A percentile compares a stretch with the other conserved stretches of the same genome.
phyloP scores from a whole-genome alignment of 2,113 vertebrate genomes.

The Odobenus rosmarus region DNA sequence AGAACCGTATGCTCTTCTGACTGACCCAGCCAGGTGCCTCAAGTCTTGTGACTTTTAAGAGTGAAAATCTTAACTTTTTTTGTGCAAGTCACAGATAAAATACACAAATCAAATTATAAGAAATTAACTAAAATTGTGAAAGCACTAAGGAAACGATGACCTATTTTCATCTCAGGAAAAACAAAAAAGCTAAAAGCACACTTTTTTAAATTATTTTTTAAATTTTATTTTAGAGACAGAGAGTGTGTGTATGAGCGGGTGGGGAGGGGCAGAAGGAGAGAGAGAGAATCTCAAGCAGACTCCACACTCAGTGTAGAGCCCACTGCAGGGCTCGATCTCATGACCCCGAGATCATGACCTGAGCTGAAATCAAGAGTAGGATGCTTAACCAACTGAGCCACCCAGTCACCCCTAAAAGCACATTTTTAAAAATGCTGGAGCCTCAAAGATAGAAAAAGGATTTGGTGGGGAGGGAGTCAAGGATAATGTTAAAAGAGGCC shows the following conservation, averaged over 20 bases:
- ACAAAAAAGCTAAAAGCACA: background rate
- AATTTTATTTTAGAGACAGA: background rate
- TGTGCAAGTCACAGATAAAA: background rate
- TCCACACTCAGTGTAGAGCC: background rate
- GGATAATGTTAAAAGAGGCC: background rate
- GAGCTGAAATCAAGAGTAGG: background rate
- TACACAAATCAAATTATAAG: conserved; percentile 11
- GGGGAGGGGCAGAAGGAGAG: background rate
- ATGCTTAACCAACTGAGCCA: background rate
- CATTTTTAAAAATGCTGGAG: background rate
- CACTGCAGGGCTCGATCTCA: background rate
- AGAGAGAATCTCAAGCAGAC: background rate
- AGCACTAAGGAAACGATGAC: conserved; percentile 1
- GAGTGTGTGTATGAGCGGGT: background rate
- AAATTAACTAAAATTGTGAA: conserved; percentile 37
- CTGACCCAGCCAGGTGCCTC: background rate
- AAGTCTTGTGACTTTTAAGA: conserved; percentile 41
- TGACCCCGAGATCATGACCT: background rate
- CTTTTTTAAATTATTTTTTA: background rate
- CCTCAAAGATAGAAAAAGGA: background rate
- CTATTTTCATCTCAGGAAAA: conserved; percentile 15
- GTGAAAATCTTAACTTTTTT: conserved; percentile 17
- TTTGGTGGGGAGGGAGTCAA: background rate
- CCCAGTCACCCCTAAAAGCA: background rate
- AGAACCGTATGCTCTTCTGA: background rate